Conservation (phyloP, 53 echinoderm and acorn worm species). For the Paracentrotus lividus region DNA sequence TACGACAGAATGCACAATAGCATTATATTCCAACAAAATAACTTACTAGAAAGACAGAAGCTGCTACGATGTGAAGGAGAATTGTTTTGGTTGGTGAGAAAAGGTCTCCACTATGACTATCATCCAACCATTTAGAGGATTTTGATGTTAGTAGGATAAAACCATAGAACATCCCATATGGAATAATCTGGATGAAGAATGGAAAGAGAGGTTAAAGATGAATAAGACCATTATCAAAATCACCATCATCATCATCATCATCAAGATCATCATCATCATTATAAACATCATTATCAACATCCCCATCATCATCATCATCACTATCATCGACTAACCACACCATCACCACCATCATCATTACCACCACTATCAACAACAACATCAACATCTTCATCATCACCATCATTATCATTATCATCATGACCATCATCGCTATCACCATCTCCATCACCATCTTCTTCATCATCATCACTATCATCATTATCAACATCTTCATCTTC, state of each 20-base stretch:
- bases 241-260: background rate
- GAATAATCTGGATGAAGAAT: conserved; percentile 75
- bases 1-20: too few species aligned
- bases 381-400: background rate
- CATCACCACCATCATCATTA: background rate
- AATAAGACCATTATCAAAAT: background rate
- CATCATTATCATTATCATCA: background rate
- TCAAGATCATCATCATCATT: background rate
- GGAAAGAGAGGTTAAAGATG: too few species aligned
- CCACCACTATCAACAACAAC: background rate
- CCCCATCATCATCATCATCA: background rate
- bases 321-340: background rate
- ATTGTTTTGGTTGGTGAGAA: conserved; percentile 61
- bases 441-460: background rate
- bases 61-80: conserved; percentile 25
- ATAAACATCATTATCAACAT: background rate
- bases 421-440: background rate
- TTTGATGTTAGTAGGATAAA: conserved; percentile 79
- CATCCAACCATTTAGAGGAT: conserved; percentile 81
- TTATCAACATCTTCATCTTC: conserved; percentile 43
- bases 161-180: conserved; percentile 93
- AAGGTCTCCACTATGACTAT: conserved; percentile 79
- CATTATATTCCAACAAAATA: too few species aligned
- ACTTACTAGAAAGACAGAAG: conserved; percentile 54
- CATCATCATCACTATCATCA: conserved; percentile 19